Conservation (phyloP, 2,113 vertebrate genomes). For the Clarias macrocephalus region DNA sequence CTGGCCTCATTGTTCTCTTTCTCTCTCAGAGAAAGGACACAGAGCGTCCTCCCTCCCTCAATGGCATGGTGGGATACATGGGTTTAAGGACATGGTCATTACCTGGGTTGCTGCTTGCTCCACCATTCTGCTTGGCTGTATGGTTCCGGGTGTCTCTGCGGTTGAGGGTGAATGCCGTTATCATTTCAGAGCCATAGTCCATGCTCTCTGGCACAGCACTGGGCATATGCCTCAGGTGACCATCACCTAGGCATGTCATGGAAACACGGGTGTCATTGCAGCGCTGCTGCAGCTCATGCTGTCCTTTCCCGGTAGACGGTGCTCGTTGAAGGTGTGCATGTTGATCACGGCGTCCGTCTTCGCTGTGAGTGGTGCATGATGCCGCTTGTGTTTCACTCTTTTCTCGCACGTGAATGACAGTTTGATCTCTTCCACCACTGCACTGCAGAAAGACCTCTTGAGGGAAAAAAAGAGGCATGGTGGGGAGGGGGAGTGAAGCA, state of each 20-base stretch:
- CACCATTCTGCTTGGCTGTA: constrained; percentile 73
- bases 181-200: constrained; percentile 74
- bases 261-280: constrained; percentile 89
- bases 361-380: constrained; percentile 77
- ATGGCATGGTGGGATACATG: constrained; percentile 57
- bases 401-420: constrained; percentile 96
- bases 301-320: constrained; percentile 96
- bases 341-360: constrained; percentile 97
- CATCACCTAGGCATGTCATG: constrained; percentile 77
- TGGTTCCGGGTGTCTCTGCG: constrained; percentile 75
- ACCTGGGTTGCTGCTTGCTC: constrained; percentile 72
- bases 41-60: constrained; percentile 55
- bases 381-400: constrained; percentile 90
- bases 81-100: constrained; percentile 64
- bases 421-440: constrained; percentile 93
- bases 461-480: constrained; percentile 69
- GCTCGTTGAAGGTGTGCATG: constrained; percentile 99
- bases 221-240: constrained; percentile 67
- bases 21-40: constrained; percentile 53
- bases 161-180: constrained; percentile 71
- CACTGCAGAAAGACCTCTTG: constrained; percentile 98
- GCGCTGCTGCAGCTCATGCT: constrained; percentile 90
- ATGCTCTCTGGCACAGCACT: constrained; percentile 72
- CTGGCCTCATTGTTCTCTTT: constrained; percentile 17
- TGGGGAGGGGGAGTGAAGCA: constrained; percentile 48